Conservation (phyloP, 2,888 invertebrate species). For the Ischnura elegans region DNA sequence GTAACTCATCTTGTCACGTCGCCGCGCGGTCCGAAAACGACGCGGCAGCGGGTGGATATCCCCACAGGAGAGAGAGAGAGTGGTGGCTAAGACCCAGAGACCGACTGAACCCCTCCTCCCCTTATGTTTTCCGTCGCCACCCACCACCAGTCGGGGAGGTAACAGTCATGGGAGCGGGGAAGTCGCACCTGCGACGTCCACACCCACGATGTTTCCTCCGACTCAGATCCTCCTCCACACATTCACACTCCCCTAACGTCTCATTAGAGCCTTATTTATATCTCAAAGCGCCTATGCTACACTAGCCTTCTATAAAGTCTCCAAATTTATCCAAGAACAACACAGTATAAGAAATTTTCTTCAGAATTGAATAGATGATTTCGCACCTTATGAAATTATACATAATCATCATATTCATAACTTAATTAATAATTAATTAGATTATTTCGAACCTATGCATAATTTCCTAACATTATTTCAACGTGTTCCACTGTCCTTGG, state of each 20-base stretch:
- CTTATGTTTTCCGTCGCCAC: not conserved
- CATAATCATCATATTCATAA: too few relatives aligned
- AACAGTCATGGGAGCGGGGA: not conserved
- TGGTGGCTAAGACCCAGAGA: not conserved
- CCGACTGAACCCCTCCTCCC: not conserved
- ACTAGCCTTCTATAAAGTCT: too few relatives aligned
- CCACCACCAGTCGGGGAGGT: not conserved
- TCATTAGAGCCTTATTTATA: not conserved
- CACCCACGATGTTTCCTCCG: not conserved
- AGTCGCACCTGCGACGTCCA: not conserved
- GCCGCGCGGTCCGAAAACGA: not conserved
- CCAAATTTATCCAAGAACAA: too few relatives aligned
- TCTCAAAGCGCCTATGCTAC: not conserved
- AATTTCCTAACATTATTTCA: too few relatives aligned
- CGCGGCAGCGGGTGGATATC: conserved; percentile 14
- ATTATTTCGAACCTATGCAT: too few relatives aligned
- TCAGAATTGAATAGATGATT: too few relatives aligned
- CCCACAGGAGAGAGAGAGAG: not conserved
- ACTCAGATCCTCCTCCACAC: not conserved
- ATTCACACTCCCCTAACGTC: not conserved
- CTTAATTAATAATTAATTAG: too few relatives aligned
- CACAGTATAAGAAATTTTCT: too few relatives aligned
- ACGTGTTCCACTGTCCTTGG: too few relatives aligned
- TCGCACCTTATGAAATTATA: too few relatives aligned
- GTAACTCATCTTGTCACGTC: conserved; percentile 51